Evolutionary conservation across 2,113 vertebrate genomes (phyloP).

Genomic region (Murina feae): DNA sequence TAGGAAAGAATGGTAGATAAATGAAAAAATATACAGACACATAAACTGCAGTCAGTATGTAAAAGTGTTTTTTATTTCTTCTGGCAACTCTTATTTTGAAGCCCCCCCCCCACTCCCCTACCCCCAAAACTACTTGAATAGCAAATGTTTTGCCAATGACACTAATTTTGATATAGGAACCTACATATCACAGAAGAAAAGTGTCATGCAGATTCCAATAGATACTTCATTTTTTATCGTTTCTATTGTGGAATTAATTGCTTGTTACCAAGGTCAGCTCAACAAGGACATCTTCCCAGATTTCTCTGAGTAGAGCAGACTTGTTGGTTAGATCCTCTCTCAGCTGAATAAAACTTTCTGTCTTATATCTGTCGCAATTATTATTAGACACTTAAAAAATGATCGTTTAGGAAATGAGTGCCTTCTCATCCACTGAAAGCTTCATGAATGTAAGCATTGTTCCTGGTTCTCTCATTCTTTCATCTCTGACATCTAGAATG

Average conservation of each 20-base stretch:
- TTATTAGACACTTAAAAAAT: not conserved
- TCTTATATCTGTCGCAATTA: not conserved
- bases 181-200: constrained; percentile 14
- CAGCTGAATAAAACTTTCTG: not conserved
- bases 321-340: not conserved
- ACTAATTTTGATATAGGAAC: not conserved
- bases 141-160: not conserved
- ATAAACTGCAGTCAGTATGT: not conserved
- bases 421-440: not conserved
- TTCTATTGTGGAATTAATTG: constrained; percentile 9
- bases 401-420: not conserved
- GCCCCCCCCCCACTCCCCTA: not conserved
- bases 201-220: not conserved
- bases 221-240: not conserved
- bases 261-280: not conserved
- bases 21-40: not conserved
- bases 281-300: not conserved
- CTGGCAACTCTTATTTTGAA: not conserved
- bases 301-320: not conserved
- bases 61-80: not conserved
- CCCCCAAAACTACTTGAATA: not conserved
- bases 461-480: not conserved
- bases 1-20: not conserved
- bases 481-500: not conserved
- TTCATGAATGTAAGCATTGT: not conserved